Base-by-base conservation (phyloP, 2,113 vertebrate genomes). In the Clinocottus analis region DNA sequence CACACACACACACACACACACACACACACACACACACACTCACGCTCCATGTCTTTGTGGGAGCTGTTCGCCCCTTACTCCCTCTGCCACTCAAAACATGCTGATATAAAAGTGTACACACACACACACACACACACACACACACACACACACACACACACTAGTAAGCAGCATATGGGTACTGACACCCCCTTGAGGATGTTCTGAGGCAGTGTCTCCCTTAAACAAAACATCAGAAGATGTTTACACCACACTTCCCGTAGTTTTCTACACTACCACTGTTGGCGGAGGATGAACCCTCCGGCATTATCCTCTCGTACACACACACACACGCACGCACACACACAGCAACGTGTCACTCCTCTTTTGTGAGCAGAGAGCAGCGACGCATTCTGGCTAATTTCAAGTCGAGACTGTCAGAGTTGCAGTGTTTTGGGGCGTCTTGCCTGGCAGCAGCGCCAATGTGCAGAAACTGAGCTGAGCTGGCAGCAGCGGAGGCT, bases 181-280 rank as follows among this genome's bases (percentile, higher is more conserved):
- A 21, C 49, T 31, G 49, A 84, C 85, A 58, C 78, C 75, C 71
- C 68, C 85, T 70, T 76, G 65, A 82, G 85, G 82, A 89, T 43
- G 17, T 37, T 72, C 31, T 4, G 19, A 67, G 84, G 58, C 47
- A 47, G 6, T 85, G 72, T 81, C 49, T 80, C 58, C 61, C 59
- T 41, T 35, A 61, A 86, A 82, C 73, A 87, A 80, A 82, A 49
- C 33, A 31, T 60, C 62, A 25, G 25, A 56, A 43, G 37, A 76
- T 70, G 77, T 86, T 75, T 78, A 23, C 29, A 14, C 51, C 55
- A 23, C 60, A 63, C 75, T 53, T 69, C 61, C 84, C 37, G 47
- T 72, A 0, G 41, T 47, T 65, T 58, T 82, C 27, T 53, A 13
- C 21, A 2, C 21, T 3, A 33, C 31, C 59, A 1, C 59, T 4